phyloP scores from a whole-genome alignment of 2,113 vertebrate genomes.

The Megaceryle torquata region DNA sequence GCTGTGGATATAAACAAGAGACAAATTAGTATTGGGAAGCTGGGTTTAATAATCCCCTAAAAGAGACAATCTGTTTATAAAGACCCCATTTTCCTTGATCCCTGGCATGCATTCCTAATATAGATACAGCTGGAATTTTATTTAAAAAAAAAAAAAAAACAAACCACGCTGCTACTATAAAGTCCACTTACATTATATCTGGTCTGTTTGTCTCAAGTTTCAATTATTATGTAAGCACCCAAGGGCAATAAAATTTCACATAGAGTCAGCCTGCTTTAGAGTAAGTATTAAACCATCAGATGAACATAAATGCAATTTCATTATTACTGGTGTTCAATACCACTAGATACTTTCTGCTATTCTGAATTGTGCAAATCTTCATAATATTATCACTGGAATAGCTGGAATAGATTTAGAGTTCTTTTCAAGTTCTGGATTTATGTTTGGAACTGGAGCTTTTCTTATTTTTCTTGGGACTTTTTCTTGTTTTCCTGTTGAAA shows the following conservation, averaged over 20 bases:
- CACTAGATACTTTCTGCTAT: not conserved
- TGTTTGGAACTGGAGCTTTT: not conserved
- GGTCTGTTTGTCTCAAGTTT: slow-evolving; percentile 58
- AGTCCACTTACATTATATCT: slow-evolving; percentile 32
- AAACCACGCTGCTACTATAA: slow-evolving; percentile 44
- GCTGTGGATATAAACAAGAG: slow-evolving; percentile 56
- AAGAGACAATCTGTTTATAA: slow-evolving; percentile 69
- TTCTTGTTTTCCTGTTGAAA: slow-evolving; percentile 14
- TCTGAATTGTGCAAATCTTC: slow-evolving; percentile 24
- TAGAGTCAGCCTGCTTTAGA: not conserved
- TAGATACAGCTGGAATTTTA: slow-evolving; percentile 37
- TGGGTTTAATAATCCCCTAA: slow-evolving; percentile 68
- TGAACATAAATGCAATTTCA: not conserved
- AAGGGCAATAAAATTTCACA: slow-evolving; percentile 63
- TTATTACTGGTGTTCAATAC: not conserved
- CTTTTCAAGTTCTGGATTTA: not conserved
- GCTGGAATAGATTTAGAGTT: not conserved
- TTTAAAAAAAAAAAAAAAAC: not conserved
- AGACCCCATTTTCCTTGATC: slow-evolving; percentile 54
- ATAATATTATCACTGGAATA: not conserved
- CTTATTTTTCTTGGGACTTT: not conserved
- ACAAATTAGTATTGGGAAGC: slow-evolving; percentile 66
- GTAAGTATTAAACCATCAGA: slow-evolving; percentile 3
- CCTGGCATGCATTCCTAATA: slow-evolving; percentile 40
- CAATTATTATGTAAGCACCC: slow-evolving; percentile 68